Base-by-base conservation (phyloP, 2,888 invertebrate genomes). In the Volucella inflata region DNA sequence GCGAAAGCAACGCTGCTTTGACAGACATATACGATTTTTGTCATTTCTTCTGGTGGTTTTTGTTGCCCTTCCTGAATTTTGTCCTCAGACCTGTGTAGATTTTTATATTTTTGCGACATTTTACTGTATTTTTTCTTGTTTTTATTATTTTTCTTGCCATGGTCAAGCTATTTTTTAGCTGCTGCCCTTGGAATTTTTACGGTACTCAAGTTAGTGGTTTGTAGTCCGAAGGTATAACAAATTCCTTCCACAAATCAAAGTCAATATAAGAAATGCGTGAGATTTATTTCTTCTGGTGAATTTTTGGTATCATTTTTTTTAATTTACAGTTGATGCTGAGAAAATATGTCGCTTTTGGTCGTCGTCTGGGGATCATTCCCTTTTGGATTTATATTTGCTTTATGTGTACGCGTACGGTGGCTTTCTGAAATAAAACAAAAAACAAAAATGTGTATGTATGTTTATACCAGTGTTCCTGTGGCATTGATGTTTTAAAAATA, bases 161-260 rank as follows among this genome's bases (percentile, higher is more conserved):
- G 75, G 51, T 75, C 10, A 21, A 53, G 64, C 44, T 38, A 55
- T 55, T 71, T 85, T 85, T 84, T 75, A 57, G 55, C 30, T 30
- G 50, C 36, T 80, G 76, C 75, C 78, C 78, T 83, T 85, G 85
- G 85, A 85, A 85, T 85, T 85, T 85, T 85, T 80, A 85, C 80
- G 85, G 85, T 78, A 68, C 67, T 59, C 40, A 38, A 46, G 84
- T 80, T 85, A 67, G 71, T 80, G 84, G 60, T 48, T 79, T 75
- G 42, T 40, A 64, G 16, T 71, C 68, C 72, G 80, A 76, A 55
- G 62, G 85, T 77, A 80, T 80, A 81, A 77, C 76, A 81, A 81
- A 87, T 87, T 87, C 87, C 87, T 87, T 82, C 82, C 87, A 81
- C 87, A 87, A 87, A 87, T 87, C 87, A 87, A 87, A 87, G 87